A percentile compares a stretch with the other conserved stretches of the same genome.
These are phyloP conservation scores for Phymastichus coffea DNA, from an alignment of 1,140 invertebrate species.

Conservation along the genomic window DNA sequence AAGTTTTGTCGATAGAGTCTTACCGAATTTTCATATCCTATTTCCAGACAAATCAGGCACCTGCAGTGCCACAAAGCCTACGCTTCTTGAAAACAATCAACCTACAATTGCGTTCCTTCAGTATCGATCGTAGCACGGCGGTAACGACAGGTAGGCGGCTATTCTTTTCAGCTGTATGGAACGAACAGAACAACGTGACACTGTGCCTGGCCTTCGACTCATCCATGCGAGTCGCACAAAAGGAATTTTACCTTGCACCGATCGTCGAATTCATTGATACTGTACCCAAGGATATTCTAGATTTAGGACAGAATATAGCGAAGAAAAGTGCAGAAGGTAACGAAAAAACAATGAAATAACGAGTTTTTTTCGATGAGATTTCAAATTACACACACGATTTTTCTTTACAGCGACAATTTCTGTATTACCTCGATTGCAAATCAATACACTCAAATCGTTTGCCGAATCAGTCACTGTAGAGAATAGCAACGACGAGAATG, in stretches of 20 bases:
- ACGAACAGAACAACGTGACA: slow-evolving; percentile 68
- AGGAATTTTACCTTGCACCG: slow-evolving; percentile 65
- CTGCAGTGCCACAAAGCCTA: slow-evolving; percentile 64
- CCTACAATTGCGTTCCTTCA: slow-evolving; percentile 70
- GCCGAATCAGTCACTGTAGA: slow-evolving; percentile 43
- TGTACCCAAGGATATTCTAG: slow-evolving; percentile 65
- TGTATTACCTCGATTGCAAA: slow-evolving; percentile 67
- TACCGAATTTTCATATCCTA: too few species aligned
- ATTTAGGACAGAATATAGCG: slow-evolving; percentile 50
- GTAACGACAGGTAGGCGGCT: slow-evolving; percentile 67
- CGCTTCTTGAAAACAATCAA: slow-evolving; percentile 72
- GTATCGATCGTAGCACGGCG: slow-evolving; percentile 58
- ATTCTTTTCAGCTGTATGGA: slow-evolving; percentile 73
- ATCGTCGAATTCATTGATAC: slow-evolving; percentile 77
- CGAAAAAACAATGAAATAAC: too few species aligned
- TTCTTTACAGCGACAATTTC: slow-evolving; percentile 68
- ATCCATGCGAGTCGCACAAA: slow-evolving; percentile 41
- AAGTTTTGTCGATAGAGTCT: background rate
- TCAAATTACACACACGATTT: slow-evolving; percentile 5
- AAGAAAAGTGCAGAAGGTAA: slow-evolving; percentile 68
- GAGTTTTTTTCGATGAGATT: too few species aligned
- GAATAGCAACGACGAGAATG: slow-evolving; percentile 50
- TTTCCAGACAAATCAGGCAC: slow-evolving; percentile 69
- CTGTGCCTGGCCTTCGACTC: slow-evolving; percentile 70
- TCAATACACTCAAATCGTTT: slow-evolving; percentile 69